Base-by-base conservation (phyloP, 1,140 invertebrate genomes). In the Drosophila varians region DNA sequence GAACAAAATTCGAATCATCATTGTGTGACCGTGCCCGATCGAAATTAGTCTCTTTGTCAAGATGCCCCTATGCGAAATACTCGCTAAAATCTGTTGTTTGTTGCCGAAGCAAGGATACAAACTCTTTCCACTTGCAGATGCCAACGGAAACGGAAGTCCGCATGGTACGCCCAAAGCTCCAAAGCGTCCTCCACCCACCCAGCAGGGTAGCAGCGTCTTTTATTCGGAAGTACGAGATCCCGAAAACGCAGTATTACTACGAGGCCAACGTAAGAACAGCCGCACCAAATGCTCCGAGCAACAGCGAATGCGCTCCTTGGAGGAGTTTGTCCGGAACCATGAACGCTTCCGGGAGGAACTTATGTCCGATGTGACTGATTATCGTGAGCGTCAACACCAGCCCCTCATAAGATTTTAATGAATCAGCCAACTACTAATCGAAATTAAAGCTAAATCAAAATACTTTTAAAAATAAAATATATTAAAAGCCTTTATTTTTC, bases 371-470 rank as follows among this genome's bases (percentile, higher is more conserved):
- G 73, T 91, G 4, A 26, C 54, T 7, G 71, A 61, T 2, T 82
- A 90, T 54, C 73, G 77, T 4, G 38, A 69, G 9, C 60, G 58
- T 21, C 56, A 70, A 38, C 52, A 26, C 16, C 58, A 83, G 54
- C 89, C 87, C 0, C 52, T 91, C 1, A 89, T 90, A 46, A 66
- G 86, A 42, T 72, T 90, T 45, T 91, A 55, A 87, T 71, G 36
- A 19, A 21, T 36, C 1, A 11, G 34, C 8, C 40, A 42, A 25
- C 47, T 19, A 11, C 12, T 7, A 23, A 21, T 31, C 5, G 25
- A 34, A 7, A 45, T 19, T 16, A 3, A 16, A 14, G n/a, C 36
- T 14, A 38, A 38, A 38, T 38, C 36, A 38, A 38, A 16, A 31
- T 31, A n/a, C 5, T 34, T 34, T 11, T 36, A 36, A 36, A 4